Percentiles rank a stretch among this genome's conserved stretches.
These are phyloP conservation scores for Iphiclides podalirius DNA, from an alignment of 2,888 invertebrate genomes.

Conservation along the genomic window DNA sequence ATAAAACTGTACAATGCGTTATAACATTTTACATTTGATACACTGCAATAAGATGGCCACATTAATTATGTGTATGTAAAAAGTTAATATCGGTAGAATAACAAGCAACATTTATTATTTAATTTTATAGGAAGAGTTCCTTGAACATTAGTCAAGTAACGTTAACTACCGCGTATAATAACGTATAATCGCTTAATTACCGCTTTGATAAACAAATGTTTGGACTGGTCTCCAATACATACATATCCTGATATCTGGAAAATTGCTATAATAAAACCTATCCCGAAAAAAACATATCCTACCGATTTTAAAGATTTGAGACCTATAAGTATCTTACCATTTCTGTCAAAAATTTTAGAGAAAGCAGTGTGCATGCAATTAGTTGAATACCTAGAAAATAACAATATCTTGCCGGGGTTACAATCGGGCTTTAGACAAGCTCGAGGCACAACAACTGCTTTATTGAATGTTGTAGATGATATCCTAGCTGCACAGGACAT, in stretches of 20 bases:
- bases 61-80: too few species aligned
- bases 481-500: background rate
- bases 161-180: too few species aligned
- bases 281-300: background rate
- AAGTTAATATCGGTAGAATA: too few species aligned
- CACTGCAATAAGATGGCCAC: too few species aligned
- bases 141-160: too few species aligned
- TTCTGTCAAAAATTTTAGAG: conserved; percentile 1
- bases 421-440: background rate
- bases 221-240: too few species aligned
- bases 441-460: background rate
- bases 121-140: too few species aligned
- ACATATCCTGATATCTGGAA: conserved; percentile 24
- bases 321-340: background rate
- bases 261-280: conserved; percentile 18
- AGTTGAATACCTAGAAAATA: background rate
- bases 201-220: too few species aligned
- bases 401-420: background rate
- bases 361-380: background rate
- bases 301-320: background rate
- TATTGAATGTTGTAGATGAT: background rate
- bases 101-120: too few species aligned
- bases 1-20: too few species aligned
- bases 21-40: too few species aligned
- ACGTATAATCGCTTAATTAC: too few species aligned